Evolutionary conservation across 2,113 vertebrate species (phyloP).

Genomic region (Myrmecophaga tridactyla): DNA sequence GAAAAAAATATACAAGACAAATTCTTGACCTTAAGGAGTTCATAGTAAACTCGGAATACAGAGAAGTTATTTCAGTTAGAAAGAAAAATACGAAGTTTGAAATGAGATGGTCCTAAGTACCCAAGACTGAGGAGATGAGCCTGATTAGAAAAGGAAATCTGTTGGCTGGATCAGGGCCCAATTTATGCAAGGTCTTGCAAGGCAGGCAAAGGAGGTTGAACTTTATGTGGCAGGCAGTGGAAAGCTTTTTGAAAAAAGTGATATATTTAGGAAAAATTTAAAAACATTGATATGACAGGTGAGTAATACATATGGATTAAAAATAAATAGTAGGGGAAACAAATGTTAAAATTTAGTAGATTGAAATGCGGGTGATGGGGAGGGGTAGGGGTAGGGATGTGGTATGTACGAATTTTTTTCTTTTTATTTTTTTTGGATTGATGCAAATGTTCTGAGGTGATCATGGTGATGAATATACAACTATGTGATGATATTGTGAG

Average conservation of each 20-base stretch:
- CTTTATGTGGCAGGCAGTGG: neutral
- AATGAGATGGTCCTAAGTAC: neutral
- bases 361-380: too few species aligned
- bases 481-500: too few species aligned
- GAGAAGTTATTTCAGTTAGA: neutral
- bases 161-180: neutral
- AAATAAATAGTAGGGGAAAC: too few species aligned
- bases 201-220: neutral
- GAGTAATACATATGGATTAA: too few species aligned
- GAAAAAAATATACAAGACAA: neutral
- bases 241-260: slow-evolving; percentile 3
- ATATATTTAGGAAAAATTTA: slow-evolving; percentile 8
- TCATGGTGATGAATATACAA: too few species aligned
- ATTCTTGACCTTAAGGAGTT: neutral
- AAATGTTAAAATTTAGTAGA: too few species aligned
- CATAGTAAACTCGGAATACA: neutral
- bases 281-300: neutral
- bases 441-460: too few species aligned
- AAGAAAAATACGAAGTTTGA: neutral
- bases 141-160: neutral
- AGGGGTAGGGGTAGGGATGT: too few species aligned
- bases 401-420: too few species aligned
- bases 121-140: neutral
- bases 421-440: too few species aligned
- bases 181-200: neutral